Percentiles rank a stretch among this genome's conserved stretches.
phyloP scores from a whole-genome alignment of 2,888 invertebrate species.

The Calliphora vomitoria region DNA sequence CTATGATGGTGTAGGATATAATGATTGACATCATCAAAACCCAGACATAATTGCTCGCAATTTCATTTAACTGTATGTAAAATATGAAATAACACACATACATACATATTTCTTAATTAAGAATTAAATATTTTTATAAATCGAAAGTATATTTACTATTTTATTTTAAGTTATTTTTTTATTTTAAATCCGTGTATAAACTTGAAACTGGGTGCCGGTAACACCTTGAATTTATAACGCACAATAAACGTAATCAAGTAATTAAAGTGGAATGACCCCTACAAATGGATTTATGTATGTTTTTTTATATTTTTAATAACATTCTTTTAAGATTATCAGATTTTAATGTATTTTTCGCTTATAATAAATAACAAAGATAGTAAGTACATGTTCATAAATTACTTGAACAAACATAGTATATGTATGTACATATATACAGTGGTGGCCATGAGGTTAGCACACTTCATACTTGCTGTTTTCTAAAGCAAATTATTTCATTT shows the following conservation, averaged over 20 bases:
- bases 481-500: too few relatives aligned
- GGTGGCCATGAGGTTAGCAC: too few relatives aligned
- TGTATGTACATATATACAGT: too few relatives aligned
- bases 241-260: not conserved
- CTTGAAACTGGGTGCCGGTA: not conserved
- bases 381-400: not conserved
- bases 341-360: not conserved
- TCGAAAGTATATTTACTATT: constrained; percentile 34
- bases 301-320: not conserved
- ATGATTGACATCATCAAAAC: too few relatives aligned
- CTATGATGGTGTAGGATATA: too few relatives aligned
- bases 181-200: not conserved
- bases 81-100: too few relatives aligned
- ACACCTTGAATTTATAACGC: constrained; percentile 47
- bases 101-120: too few relatives aligned
- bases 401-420: too few relatives aligned
- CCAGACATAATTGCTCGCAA: not conserved
- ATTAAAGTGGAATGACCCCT: constrained; percentile 48
- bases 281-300: not conserved
- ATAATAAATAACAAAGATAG: not conserved
- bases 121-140: not conserved
- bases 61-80: not conserved
- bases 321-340: not conserved
- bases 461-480: too few relatives aligned
- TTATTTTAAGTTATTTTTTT: not conserved